Percentiles rank a stretch among this genome's conserved stretches.
These are phyloP conservation scores for Pipa parva DNA, from an alignment of 2,113 vertebrate genomes.

Conservation along the genomic window DNA sequence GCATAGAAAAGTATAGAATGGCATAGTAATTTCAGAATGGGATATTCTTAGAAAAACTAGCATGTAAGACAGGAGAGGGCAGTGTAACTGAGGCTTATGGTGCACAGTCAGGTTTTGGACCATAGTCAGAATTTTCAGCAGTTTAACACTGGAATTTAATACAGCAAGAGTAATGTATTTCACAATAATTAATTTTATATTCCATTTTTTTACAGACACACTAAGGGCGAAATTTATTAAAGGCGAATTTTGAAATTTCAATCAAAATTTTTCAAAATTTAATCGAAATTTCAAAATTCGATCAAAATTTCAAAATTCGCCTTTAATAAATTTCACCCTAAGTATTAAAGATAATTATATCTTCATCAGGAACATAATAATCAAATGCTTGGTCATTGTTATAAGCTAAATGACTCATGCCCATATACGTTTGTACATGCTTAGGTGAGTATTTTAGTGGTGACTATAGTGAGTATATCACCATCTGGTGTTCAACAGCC, in stretches of 20 bases:
- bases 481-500: slow-evolving; percentile 4
- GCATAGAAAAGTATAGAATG: too few species aligned
- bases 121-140: neutral
- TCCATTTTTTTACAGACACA: neutral
- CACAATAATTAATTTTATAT: neutral
- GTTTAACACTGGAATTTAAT: neutral
- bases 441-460: slow-evolving; percentile 12
- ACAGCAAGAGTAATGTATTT: neutral
- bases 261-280: too few species aligned
- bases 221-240: too few species aligned
- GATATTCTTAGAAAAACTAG: too few species aligned
- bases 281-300: too few species aligned
- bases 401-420: neutral
- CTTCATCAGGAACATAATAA: neutral
- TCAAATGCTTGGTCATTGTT: slow-evolving; percentile 16
- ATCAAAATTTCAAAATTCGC: too few species aligned
- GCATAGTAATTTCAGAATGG: too few species aligned
- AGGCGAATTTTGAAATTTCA: too few species aligned
- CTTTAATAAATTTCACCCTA: too few species aligned
- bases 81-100: neutral
- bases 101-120: neutral
- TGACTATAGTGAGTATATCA: slow-evolving; percentile 9
- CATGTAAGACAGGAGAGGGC: slow-evolving; percentile 8
- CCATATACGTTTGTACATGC: slow-evolving; percentile 3
- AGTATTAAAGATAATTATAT: neutral